Base-by-base conservation (phyloP, 2,888 invertebrate species). In the Sinopyrophorus schimmeli region DNA sequence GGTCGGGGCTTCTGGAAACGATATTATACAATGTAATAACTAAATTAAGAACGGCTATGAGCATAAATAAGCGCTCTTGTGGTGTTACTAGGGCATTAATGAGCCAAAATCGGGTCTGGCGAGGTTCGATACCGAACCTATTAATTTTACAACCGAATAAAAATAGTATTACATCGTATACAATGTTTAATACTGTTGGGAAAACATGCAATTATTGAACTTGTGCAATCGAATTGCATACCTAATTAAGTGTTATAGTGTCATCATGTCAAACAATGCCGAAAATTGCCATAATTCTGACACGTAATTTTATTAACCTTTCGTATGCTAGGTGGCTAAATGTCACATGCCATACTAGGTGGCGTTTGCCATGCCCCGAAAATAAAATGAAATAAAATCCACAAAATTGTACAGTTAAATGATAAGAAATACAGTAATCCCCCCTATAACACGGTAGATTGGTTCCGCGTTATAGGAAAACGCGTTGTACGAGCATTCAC, bases 71-170 rank as follows among this genome's bases (percentile, higher is more conserved):
- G 55, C 55, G 50, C 57, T 59, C 59, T 55, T 53, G 48, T 53
- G 56, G 52, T 50, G 55, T 52, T 53, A 54, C 52, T 47, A 47
- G 47, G 44, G 48, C 57, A 58, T 53, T 58, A 59, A 60, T 60
- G 59, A 52, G 27, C 47, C 47, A 39, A 57, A 58, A 58, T 62
- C 60, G 62, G 59, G 62, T 60, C 63, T 63, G 63, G 59, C 55
- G 52, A 55, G 50, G 47, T 56, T 59, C 64, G 63, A 63, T 63
- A 63, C 58, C 54, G 58, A 57, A 40, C 57, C 62, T 60, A 63
- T 65, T 65, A 65, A 65, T 62, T 62, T 61, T 60, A 59, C 54
- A 51, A 47, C 54, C 55, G 54, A 55, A 61, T 62, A 60, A 64
- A 64, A 63, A 62, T 62, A 58, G 61, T 55, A 55, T 60, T 61